Base-by-base conservation (phyloP, 2,797 vertebrate genomes). In the Gouania willdenowi region DNA sequence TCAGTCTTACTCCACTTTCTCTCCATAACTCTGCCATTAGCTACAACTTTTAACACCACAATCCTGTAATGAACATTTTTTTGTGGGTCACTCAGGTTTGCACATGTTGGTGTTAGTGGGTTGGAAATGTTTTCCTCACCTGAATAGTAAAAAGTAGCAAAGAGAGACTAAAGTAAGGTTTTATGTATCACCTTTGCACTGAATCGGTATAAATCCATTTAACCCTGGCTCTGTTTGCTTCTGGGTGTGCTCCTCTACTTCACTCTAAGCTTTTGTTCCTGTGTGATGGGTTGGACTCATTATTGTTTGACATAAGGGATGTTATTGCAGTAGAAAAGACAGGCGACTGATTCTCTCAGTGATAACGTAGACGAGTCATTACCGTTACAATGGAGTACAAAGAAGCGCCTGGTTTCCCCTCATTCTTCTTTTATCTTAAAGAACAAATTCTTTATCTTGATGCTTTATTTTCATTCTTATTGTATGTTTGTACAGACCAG, bases 221-320 rank as follows among this genome's bases (percentile, higher is more conserved):
- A 49, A 23, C 37, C 26, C 51, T 37, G 43, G 16, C 50, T 50
- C 9, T 35, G 43, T 55, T 46, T 30, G 8, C 30, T 56, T 54
- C 15, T 2, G 32, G 37, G 8, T 21, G 16, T 28, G 20, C 49
- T 29, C 43, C 48, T 57, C 63, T 38, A 43, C 46, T 25, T 22
- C 44, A 1, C 44, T 22, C 46, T 60, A 32, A 56, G 43, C 57
- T 57, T 69, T 76, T 54, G 40, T 46, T n/a, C 3, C 19, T 2
- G 18, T 48, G 32, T 36, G 42, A 59, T 43, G 51, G 16, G 13
- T 54, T 31, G 23, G 6, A 49, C 25, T 36, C 14, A 8, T 57
- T 29, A 41, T 51, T 56, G 41, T 43, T 35, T 30, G 28, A 51
- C 42, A 40, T 52, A 42, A 58, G 50, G 47, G 11, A 31, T 55